Percentiles rank a stretch among this genome's conserved stretches.
phyloP scores from a whole-genome alignment of 2,113 vertebrate species.

The Hippocampus comes region DNA sequence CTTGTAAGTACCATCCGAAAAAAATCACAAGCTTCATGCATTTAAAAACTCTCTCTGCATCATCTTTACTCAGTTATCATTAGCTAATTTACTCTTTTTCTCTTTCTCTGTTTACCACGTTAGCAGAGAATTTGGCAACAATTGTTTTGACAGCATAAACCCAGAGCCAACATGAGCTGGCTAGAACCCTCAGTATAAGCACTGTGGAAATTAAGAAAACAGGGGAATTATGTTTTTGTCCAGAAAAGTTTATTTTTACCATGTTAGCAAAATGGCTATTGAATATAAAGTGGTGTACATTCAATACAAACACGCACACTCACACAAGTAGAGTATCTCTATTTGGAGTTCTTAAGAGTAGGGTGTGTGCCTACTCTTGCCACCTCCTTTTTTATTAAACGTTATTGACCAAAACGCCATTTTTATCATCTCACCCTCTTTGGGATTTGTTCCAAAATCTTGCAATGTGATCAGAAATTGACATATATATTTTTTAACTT shows the following conservation, averaged over 20 bases:
- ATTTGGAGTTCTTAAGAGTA: neutral
- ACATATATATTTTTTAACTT: conserved; percentile 13
- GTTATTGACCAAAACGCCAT: neutral
- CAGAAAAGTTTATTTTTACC: no score
- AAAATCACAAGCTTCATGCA: no score
- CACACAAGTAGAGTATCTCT: neutral
- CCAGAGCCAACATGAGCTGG: neutral
- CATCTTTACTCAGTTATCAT: neutral
- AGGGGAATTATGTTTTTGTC: neutral
- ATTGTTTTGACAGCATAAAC: neutral
- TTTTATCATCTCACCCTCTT: neutral
- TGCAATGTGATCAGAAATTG: neutral
- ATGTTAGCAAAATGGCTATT: neutral
- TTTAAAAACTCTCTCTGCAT: no score
- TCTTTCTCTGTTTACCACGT: neutral
- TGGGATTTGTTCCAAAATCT: neutral
- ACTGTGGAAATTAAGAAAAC: neutral
- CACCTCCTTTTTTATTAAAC: neutral
- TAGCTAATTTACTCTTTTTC: neutral
- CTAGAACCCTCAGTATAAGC: no score
- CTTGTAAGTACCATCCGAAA: no score
- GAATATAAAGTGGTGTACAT: neutral
- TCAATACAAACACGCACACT: neutral
- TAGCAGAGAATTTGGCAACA: neutral
- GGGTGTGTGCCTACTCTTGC: neutral